Evolutionary conservation across 2,113 vertebrate genomes (phyloP).

Genomic region (Electrona antarctica): DNA sequence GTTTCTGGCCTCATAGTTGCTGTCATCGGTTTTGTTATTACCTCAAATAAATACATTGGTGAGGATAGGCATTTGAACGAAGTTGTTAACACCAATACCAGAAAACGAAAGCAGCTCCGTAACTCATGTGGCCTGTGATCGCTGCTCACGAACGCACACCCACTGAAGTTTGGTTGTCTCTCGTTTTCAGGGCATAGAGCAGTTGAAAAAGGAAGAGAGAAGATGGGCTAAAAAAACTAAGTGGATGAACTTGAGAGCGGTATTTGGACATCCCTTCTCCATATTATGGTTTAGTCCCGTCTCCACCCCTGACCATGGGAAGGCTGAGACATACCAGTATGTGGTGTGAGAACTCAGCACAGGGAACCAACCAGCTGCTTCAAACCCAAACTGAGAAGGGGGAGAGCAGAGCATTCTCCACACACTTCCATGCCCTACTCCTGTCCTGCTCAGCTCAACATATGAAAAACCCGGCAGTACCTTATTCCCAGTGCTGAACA

Average conservation of each 20-base stretch:
- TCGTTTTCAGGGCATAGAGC: constrained; percentile 99
- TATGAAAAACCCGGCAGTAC: not conserved
- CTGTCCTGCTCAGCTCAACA: constrained; percentile 29
- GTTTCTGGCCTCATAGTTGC: not conserved
- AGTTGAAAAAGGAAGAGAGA: constrained; percentile 99
- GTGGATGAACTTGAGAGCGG: constrained; percentile 99
- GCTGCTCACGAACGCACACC: constrained; percentile 36
- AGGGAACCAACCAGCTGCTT: constrained; percentile 54
- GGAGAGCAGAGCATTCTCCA: constrained; percentile 34
- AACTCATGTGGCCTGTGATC: constrained; percentile 39
- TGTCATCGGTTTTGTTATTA: not conserved
- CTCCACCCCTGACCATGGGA: constrained; percentile 97
- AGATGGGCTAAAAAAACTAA: constrained; percentile 99
- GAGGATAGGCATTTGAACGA: not conserved
- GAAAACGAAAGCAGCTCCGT: not conserved
- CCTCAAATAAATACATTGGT: not conserved
- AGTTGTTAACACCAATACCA: not conserved
- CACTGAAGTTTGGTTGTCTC: constrained; percentile 89
- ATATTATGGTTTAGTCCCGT: constrained; percentile 98
- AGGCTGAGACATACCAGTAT: constrained; percentile 98
- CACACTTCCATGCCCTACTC: constrained; percentile 6
- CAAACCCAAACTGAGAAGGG: constrained; percentile 31
- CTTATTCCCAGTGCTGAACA: constrained; percentile 30
- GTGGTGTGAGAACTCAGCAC: constrained; percentile 91
- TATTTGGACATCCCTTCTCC: constrained; percentile 99